These are phyloP conservation scores for Campoplex nolae DNA, from an alignment of 2,888 invertebrate species.

Conservation along the genomic window DNA sequence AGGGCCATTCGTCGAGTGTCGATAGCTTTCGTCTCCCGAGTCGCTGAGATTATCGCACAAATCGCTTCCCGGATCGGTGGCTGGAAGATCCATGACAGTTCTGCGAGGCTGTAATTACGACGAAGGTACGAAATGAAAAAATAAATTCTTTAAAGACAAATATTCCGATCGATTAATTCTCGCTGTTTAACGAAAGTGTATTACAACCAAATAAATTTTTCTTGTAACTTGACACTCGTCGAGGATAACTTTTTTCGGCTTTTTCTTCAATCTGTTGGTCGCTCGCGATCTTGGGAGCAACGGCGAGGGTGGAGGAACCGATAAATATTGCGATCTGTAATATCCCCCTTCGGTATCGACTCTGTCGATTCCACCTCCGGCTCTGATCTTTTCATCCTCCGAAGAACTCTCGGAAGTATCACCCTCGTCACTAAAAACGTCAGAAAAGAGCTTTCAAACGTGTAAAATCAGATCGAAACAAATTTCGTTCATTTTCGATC, in stretches of 20 bases:
- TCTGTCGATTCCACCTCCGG: constrained; percentile 77
- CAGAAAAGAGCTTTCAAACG: not conserved
- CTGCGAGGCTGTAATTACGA: constrained; percentile 77
- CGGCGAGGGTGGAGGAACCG: constrained; percentile 91
- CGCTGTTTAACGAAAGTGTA: not conserved
- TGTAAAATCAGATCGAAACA: no score
- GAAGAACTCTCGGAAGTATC: constrained; percentile 91
- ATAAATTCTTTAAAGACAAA: not conserved
- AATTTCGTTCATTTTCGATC: no score
- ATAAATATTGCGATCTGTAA: constrained; percentile 80
- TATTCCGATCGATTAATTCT: not conserved
- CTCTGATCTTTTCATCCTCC: constrained; percentile 84
- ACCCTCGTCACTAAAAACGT: constrained; percentile 89
- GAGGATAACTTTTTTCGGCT: constrained; percentile 69
- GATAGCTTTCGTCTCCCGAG: constrained; percentile 87
- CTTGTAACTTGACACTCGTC: constrained; percentile 72
- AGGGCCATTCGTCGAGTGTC: constrained; percentile 63
- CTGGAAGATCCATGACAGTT: constrained; percentile 86
- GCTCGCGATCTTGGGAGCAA: constrained; percentile 84
- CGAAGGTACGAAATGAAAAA: not conserved
- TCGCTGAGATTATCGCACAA: constrained; percentile 82
- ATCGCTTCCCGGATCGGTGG: constrained; percentile 89
- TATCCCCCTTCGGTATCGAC: constrained; percentile 64
- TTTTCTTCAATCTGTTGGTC: constrained; percentile 73
- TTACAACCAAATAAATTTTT: constrained; percentile 72